Evolutionary conservation across 2,797 vertebrate species (phyloP), one percentile per base, ranked within the genome.

Genomic region (Sebastolobus altivelis): DNA sequence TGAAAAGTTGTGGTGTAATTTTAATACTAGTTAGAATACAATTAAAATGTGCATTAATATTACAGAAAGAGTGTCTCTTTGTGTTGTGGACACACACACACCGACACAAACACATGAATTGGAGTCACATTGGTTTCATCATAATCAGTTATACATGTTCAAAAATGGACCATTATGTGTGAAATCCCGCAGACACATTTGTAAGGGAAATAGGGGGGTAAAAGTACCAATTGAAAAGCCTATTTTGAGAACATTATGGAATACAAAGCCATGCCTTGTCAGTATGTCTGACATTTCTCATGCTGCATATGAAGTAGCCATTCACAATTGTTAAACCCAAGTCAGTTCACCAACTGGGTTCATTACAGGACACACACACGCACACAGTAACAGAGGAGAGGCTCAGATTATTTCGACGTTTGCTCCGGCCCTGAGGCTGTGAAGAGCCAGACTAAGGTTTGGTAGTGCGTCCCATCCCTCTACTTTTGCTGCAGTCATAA

Each of bases 401-500:
- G 13, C 22, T 68, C 14, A 37, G n/a, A 66, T 59, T 70, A 1
- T 25, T 43, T 65, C 56, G 27, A 18, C 12, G 37, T 59, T 69
- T 8, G 46, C 73, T 80, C 8, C 2, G 33, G 3, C 68, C 2
- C 10, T 46, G 33, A 61, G 46, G 52, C 52, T 62, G 62, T 46
- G 18, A 62, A 37, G 49, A 72, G 14, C n/a, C 31, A 75, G 59
- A 49, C 29, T 54, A 20, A 8, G 12, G 18, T 72, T 22, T 72
- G 12, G 1, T 25, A 20, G 14, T 54, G 10, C 0, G 6, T 49
- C 35, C 4, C 3, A 22, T 79, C 27, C 37, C 29, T 16, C n/a
- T 65, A 14, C 9, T 49, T 72, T 35, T 81, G 58, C 63, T 55
- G 62, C 77, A 75, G 33, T 76, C 61, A 65, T 6, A 40, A 65